A percentile compares a stretch with the other conserved stretches of the same genome.
phyloP scores from a whole-genome alignment of 2,797 vertebrate genomes.

The Ctenosaura bakeri region DNA sequence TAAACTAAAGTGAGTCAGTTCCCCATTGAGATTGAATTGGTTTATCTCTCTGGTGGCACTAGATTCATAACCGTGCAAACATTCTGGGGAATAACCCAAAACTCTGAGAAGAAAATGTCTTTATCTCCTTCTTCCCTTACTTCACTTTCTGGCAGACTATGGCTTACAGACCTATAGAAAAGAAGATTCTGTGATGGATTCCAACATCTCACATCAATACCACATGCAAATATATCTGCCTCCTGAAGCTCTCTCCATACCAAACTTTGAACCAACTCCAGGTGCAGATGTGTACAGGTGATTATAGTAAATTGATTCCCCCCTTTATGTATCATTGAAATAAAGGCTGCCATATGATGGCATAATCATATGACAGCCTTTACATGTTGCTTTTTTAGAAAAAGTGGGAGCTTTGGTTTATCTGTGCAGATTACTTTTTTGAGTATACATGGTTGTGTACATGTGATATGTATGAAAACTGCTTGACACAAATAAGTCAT shows the following conservation, averaged over 20 bases:
- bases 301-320: background rate
- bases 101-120: constrained; percentile 13
- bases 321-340: background rate
- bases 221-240: constrained; percentile 82
- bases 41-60: constrained; percentile 14
- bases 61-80: constrained; percentile 5
- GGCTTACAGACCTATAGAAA: constrained; percentile 83
- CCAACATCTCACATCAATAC: constrained; percentile 79
- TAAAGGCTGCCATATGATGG: background rate
- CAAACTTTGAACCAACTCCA: constrained; percentile 80
- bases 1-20: background rate
- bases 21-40: background rate
- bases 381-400: constrained; percentile 4
- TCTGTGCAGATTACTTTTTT: background rate
- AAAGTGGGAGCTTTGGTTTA: background rate
- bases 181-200: constrained; percentile 77
- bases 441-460: background rate
- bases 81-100: background rate
- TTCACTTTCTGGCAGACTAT: constrained; percentile 81
- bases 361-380: constrained; percentile 10
- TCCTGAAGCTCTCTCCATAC: constrained; percentile 80
- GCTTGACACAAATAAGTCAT: background rate
- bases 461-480: background rate
- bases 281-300: constrained; percentile 87
- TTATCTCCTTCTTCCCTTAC: constrained; percentile 41